Percentiles rank a stretch among this genome's conserved stretches.
phyloP scores from a whole-genome alignment of 2,113 vertebrate species.

The Emydocephalus ijimae region DNA sequence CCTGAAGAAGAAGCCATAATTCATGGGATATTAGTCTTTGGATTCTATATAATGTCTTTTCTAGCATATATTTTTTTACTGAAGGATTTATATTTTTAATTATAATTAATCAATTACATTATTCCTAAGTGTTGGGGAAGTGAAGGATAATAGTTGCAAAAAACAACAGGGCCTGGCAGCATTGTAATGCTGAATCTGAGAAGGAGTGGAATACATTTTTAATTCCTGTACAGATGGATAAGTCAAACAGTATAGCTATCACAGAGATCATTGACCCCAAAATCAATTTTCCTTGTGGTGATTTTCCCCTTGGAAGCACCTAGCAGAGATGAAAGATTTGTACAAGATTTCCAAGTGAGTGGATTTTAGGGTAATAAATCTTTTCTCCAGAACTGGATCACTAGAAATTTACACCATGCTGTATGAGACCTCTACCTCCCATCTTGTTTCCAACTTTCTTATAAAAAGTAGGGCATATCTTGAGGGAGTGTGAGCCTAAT shows the following conservation, averaged over 20 bases:
- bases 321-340: slow-evolving; percentile 57
- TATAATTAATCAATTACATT: slow-evolving; percentile 24
- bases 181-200: slow-evolving; percentile 26
- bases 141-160: slow-evolving; percentile 44
- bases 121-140: slow-evolving; percentile 26
- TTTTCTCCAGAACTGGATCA: slow-evolving; percentile 50
- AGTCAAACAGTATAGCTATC: slow-evolving; percentile 42
- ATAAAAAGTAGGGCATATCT: slow-evolving; percentile 58
- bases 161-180: slow-evolving; percentile 30
- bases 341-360: slow-evolving; percentile 62
- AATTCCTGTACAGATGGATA: slow-evolving; percentile 44
- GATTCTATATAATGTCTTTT: slow-evolving; percentile 47
- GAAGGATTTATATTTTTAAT: slow-evolving; percentile 40
- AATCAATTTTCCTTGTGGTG: slow-evolving; percentile 72
- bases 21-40: slow-evolving; percentile 47
- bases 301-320: slow-evolving; percentile 76
- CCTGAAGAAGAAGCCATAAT: slow-evolving; percentile 24
- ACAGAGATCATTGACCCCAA: slow-evolving; percentile 62
- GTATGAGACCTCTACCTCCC: slow-evolving; percentile 34
- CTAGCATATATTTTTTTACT: slow-evolving; percentile 44
- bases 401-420: slow-evolving; percentile 47
- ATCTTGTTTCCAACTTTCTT: slow-evolving; percentile 6
- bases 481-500: slow-evolving; percentile 65
- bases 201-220: slow-evolving; percentile 43
- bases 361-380: slow-evolving; percentile 52